Percentiles rank a stretch among this genome's conserved stretches.
These are phyloP conservation scores for Channa striata DNA, from an alignment of 2,797 vertebrate species.

Conservation along the genomic window DNA sequence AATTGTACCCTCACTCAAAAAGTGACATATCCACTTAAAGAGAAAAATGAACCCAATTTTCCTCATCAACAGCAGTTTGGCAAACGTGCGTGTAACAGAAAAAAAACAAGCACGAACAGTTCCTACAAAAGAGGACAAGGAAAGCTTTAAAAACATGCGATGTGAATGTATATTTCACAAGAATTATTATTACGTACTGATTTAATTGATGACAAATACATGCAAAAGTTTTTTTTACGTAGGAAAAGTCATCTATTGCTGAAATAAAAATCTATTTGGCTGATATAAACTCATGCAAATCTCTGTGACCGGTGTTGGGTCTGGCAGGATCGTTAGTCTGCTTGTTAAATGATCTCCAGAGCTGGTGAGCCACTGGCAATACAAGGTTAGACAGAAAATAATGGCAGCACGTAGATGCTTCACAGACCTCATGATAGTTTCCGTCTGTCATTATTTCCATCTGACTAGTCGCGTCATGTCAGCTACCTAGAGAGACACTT, in stretches of 20 bases:
- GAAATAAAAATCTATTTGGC: constrained; percentile 82
- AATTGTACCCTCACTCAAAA: constrained; percentile 83
- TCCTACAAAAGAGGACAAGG: constrained; percentile 4
- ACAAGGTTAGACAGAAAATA: constrained; percentile 98
- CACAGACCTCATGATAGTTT: constrained; percentile 99
- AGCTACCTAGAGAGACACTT: constrained; percentile 95
- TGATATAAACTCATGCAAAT: constrained; percentile 89
- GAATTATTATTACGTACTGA: constrained; percentile 23
- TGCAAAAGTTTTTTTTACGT: no score
- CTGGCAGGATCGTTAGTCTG: constrained; percentile 94
- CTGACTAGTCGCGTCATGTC: constrained; percentile 99
- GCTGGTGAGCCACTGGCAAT: constrained; percentile 92
- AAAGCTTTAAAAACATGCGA: neutral
- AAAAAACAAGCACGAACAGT: constrained; percentile 12
- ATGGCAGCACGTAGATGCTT: constrained; percentile 97
- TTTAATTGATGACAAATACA: constrained; percentile 63
- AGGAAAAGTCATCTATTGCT: constrained; percentile 77
- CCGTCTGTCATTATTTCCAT: constrained; percentile 99
- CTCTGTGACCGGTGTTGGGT: constrained; percentile 86
- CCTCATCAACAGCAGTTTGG: constrained; percentile 74
- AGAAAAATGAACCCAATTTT: constrained; percentile 80
- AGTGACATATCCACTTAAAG: constrained; percentile 84
- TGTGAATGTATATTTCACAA: constrained; percentile 38
- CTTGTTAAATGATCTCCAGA: constrained; percentile 96
- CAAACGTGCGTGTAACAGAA: constrained; percentile 55